Evolutionary conservation across 2,888 invertebrate species (phyloP).

Genomic region (Sphecodes monilicornis): DNA sequence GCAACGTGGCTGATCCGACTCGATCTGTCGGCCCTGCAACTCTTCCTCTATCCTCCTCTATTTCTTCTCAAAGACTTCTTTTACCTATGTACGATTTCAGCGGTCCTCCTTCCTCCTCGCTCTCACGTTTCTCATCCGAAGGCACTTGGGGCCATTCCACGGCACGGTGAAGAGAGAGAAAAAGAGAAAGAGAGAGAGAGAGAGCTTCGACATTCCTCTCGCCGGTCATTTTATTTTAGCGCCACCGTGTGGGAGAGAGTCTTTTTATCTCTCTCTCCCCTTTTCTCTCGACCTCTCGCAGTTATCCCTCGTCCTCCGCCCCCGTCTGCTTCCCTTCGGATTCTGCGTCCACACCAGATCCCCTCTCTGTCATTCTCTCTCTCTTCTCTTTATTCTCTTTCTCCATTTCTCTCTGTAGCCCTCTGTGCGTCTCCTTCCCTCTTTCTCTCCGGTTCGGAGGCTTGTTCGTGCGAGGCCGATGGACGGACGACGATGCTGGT

Average conservation of each 20-base stretch:
- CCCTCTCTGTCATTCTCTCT: neutral
- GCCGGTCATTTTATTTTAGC: conserved; percentile 83
- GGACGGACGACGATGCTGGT: conserved; percentile 45
- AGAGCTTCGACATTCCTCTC: conserved; percentile 79
- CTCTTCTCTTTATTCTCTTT: neutral
- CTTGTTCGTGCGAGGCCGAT: conserved; percentile 63
- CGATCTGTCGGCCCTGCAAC: conserved; percentile 51
- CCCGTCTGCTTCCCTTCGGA: conserved; percentile 23
- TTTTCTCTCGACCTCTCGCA: conserved; percentile 11
- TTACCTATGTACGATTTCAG: conserved; percentile 48
- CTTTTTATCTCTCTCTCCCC: conserved; percentile 22
- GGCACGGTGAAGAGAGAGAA: conserved; percentile 5
- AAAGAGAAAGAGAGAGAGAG: neutral
- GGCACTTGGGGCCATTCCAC: conserved; percentile 58
- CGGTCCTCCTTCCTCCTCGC: conserved; percentile 9
- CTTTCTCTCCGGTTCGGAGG: conserved; percentile 25
- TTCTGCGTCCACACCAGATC: conserved; percentile 43
- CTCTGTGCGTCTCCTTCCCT: neutral
- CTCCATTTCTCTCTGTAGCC: neutral
- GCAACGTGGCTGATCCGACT: conserved; percentile 38
- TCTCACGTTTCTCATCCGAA: conserved; percentile 37
- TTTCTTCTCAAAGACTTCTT: conserved; percentile 26
- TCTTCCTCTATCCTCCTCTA: conserved; percentile 40
- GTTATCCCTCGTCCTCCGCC: conserved; percentile 7
- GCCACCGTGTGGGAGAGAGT: conserved; percentile 78